Conservation (phyloP, 1,140 invertebrate species). For the Laupala kohalensis region DNA sequence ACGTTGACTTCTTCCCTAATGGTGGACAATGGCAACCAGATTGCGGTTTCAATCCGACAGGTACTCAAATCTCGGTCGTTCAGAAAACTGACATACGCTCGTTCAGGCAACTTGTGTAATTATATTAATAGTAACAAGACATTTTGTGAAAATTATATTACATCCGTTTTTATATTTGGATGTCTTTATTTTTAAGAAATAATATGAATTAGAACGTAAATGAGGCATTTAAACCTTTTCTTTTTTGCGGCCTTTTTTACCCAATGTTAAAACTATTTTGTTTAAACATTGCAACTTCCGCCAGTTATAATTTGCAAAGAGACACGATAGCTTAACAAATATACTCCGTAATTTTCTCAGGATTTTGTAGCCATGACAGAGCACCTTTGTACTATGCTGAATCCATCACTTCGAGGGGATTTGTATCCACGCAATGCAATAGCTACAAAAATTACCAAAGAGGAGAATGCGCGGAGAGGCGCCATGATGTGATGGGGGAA, state of each 20-base stretch:
- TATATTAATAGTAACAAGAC: not conserved
- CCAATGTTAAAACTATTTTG: not conserved
- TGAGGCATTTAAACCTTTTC: too few species aligned
- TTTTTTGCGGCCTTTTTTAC: not conserved
- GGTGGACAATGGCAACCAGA: constrained; percentile 29
- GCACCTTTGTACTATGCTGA: not conserved
- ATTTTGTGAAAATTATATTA: not conserved
- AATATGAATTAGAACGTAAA: not conserved
- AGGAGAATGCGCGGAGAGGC: not conserved
- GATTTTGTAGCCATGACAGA: not conserved
- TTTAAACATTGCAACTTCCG: too few species aligned
- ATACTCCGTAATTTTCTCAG: not conserved
- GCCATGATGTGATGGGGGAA: too few species aligned
- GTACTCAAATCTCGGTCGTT: too few species aligned
- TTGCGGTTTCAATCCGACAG: not conserved
- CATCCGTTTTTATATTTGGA: not conserved
- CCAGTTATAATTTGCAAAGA: too few species aligned
- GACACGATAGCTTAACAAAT: too few species aligned
- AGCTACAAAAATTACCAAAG: not conserved
- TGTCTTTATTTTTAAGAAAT: not conserved
- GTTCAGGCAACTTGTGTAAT: too few species aligned
- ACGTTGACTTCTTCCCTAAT: constrained; percentile 48
- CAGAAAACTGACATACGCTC: too few species aligned
- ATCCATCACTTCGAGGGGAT: not conserved
- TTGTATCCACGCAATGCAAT: not conserved